Conservation (phyloP, 1,140 invertebrate genomes). For the Tachypleus tridentatus region DNA sequence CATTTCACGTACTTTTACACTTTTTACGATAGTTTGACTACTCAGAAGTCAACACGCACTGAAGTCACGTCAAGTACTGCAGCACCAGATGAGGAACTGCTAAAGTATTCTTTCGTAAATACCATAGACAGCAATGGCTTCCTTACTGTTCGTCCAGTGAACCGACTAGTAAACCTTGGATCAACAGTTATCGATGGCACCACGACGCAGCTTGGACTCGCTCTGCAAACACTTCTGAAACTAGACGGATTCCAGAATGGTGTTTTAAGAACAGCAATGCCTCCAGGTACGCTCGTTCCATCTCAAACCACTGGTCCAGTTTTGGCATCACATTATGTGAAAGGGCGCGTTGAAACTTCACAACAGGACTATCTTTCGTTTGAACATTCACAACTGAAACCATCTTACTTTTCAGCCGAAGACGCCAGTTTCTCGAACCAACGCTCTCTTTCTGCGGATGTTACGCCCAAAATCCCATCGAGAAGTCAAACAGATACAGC, state of each 20-base stretch:
- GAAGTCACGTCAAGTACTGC: conserved; percentile 19
- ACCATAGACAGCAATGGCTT: conserved; percentile 25
- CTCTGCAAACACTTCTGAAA: conserved; percentile 28
- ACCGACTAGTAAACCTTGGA: conserved; percentile 26
- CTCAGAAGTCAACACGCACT: conserved; percentile 17
- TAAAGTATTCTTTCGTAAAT: conserved; percentile 15
- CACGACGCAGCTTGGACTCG: conserved; percentile 32
- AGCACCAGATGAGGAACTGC: conserved; percentile 5
- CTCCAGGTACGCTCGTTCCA: too few species aligned
- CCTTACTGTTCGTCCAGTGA: conserved; percentile 24
- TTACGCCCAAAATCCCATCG: too few species aligned
- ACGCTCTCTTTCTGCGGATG: too few species aligned
- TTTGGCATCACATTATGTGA: too few species aligned
- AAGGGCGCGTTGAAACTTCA: too few species aligned
- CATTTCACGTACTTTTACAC: conserved; percentile 25
- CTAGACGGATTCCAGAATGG: conserved; percentile 24
- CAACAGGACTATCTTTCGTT: too few species aligned
- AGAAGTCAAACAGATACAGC: too few species aligned
- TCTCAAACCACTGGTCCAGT: too few species aligned
- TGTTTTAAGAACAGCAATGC: conserved; percentile 8
- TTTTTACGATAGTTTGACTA: conserved; percentile 21
- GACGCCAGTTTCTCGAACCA: too few species aligned
- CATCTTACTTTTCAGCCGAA: too few species aligned
- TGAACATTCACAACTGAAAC: too few species aligned
- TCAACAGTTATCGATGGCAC: conserved; percentile 25